These are phyloP conservation scores for Myrmecobius fasciatus DNA, from an alignment of 2,113 vertebrate species.

Conservation along the genomic window DNA sequence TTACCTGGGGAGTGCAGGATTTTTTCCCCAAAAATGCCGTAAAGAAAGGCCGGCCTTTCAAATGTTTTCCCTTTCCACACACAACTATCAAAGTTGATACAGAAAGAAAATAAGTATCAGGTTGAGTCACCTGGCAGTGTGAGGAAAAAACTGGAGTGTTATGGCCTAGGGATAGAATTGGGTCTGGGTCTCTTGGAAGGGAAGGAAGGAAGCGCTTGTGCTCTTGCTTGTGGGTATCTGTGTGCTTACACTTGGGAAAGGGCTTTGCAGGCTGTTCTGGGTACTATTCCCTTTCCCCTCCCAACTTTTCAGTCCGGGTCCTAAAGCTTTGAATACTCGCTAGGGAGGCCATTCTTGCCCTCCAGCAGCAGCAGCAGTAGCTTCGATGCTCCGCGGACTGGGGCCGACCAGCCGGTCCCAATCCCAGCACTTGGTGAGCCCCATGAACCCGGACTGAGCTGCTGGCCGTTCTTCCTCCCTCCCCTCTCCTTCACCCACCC, in stretches of 20 bases:
- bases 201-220: background rate
- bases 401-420: background rate
- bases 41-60: background rate
- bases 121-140: background rate
- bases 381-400: background rate
- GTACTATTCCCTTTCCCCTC: background rate
- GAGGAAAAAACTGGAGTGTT: background rate
- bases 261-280: background rate
- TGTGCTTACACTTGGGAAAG: background rate
- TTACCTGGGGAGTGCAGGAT: background rate
- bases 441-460: background rate
- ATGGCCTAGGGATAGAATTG: background rate
- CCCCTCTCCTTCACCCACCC: background rate
- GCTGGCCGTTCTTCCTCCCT: background rate
- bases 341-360: background rate
- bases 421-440: background rate
- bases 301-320: background rate
- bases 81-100: background rate
- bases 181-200: background rate
- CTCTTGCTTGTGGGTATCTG: background rate
- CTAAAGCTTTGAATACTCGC: background rate
- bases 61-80: background rate
- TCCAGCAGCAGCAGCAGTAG: background rate
- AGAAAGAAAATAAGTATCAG: constrained; percentile 57
- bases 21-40: fast-evolving